phyloP scores from a whole-genome alignment of 2,888 invertebrate genomes.

The Andrena flavipes region DNA sequence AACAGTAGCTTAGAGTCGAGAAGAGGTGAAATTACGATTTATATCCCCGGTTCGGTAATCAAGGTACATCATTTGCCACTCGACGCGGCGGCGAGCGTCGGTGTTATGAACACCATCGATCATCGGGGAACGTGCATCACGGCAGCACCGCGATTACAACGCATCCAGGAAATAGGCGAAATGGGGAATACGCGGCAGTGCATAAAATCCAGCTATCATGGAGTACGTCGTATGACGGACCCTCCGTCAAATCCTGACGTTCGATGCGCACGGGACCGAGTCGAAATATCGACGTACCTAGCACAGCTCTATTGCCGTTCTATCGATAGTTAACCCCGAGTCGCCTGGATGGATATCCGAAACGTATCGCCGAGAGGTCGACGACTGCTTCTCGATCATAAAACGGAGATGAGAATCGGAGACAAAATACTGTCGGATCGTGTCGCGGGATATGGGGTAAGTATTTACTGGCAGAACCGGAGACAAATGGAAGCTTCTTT shows the following conservation, averaged over 20 bases:
- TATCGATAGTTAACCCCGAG: constrained; percentile 37
- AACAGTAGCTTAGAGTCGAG: background rate
- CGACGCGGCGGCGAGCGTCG: constrained; percentile 13
- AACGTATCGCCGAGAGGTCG: constrained; percentile 7
- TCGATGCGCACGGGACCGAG: constrained; percentile 22
- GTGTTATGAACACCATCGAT: constrained; percentile 44
- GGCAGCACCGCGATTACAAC: constrained; percentile 50
- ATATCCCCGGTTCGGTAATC: background rate
- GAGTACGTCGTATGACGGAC: constrained; percentile 39
- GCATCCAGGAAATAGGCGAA: constrained; percentile 53
- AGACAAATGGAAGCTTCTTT: background rate
- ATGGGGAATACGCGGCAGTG: constrained; percentile 60
- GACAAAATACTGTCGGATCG: background rate
- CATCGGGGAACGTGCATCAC: constrained; percentile 26
- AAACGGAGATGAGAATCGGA: background rate
- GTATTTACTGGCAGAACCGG: background rate
- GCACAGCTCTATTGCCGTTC: constrained; percentile 32
- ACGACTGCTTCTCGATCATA: constrained; percentile 4
- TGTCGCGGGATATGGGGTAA: background rate
- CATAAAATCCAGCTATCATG: constrained; percentile 69
- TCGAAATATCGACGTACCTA: constrained; percentile 31
- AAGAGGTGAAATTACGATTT: background rate
- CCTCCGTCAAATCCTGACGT: constrained; percentile 55
- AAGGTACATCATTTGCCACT: background rate
- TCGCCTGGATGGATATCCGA: background rate